Evolutionary conservation across 2,113 vertebrate species (phyloP), one percentile per base, ranked within the genome.

Genomic region (Syngnathus typhle): DNA sequence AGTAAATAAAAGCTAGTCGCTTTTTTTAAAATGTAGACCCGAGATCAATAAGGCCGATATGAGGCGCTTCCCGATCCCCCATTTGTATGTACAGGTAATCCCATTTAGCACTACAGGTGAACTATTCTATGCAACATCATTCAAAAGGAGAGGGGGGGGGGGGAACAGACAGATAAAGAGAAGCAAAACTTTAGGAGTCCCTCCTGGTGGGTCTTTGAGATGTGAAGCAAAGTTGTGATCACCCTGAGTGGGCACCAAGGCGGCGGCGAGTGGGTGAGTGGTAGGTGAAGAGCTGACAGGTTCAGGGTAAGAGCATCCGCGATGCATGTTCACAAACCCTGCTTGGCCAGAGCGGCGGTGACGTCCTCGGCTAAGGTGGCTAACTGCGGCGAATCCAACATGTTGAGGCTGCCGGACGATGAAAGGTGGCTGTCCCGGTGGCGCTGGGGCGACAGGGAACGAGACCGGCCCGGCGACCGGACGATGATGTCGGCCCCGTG

Each of bases 321-420:
- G 65, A 32, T 37, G 67, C 19, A 62, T 70, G 77, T 93, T 98
- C 95, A 99, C 93, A 99, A 94, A 89, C 96, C 96, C 93, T 99
- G 98, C 85, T 98, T 98, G 74, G 96, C 96, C 9, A 99, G 94
- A 72, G 97, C 96, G 7, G 96, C 96, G 0, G 95, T 98, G 88
- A 99, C 96, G 47, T 99, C 96, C 87, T 98, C 95, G 1, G 96
- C 96, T 13, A 99, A 90, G 56, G 96, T 99, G 10, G 95, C 94
- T 63, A 98, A 92, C 91, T 96, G 95, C 47, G 96, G 96, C 0
- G 95, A 98, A 71, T 99, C 98, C 12, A 93, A 91, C 84, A 98
- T 88, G 91, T 99, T 98, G 91, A 98, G 94, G 82, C 96, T 98
- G 82, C 95, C 95, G 3, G 96, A 96, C 63, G 98, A 98, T 0